Evolutionary conservation across 2,797 vertebrate species (phyloP), one percentile per base, ranked within the genome.

Genomic region (Kryptopterus vitreolus): DNA sequence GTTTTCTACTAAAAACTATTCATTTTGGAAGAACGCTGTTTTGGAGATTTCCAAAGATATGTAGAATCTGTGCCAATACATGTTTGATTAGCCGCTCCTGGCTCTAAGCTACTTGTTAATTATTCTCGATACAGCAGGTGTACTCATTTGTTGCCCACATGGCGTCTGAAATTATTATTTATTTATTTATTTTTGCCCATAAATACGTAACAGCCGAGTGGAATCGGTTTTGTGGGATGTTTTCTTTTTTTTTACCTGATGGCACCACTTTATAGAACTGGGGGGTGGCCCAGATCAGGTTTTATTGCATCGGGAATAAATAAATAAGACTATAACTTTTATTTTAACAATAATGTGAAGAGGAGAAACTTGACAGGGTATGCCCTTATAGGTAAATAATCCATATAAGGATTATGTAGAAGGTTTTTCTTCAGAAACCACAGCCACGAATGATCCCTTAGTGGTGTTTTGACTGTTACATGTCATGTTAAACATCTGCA

Each of bases 1-100:
- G 3, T 48, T 48, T 69, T 48, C 15, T 3, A 26, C 7, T 15
- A 48, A 26, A 29, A 29, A 66, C 12, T 18, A 8, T 8, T 35
- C 20, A 33, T 46, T 65, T 29, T 24, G 38, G 12, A 50, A 69
- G 15, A 69, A 69, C 29, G 24, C 15, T 52, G 46, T 31, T 33
- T 48, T 52, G 68, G 26, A 22, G 46, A 52, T 48, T 52, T 70
- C 2, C 8, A 69, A 24, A 48, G 43, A 18, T 69, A 48, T 52
- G 26, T 52, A 31, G 26, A 50, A 31, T 50, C 68, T 31, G 26
- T 52, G 48, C 48, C 68, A 70, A 31, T 20, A 26, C 5, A 4
- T 69, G 68, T 70, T 52, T 70, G 68, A 70, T 70, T 31, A 70
- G 10, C 43, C 50, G 68, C 68, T 70, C 48, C 48, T 31, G 68